A percentile compares a stretch with the other conserved stretches of the same genome.
These are phyloP conservation scores for Forpus xanthops DNA, from an alignment of 2,797 vertebrate genomes.

Conservation along the genomic window DNA sequence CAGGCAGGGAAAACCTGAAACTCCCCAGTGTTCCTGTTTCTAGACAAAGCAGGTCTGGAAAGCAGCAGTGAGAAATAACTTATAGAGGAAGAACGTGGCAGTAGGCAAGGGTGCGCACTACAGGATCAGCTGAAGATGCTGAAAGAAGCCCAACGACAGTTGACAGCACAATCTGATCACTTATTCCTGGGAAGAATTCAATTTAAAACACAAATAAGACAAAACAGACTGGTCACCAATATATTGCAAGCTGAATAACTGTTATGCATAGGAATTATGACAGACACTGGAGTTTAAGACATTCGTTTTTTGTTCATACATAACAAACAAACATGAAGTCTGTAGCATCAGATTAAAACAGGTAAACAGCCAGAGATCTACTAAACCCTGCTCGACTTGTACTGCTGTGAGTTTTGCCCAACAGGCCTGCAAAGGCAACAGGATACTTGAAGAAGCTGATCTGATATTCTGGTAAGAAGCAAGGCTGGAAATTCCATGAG, in stretches of 20 bases:
- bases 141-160: background rate
- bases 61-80: background rate
- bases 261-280: background rate
- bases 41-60: background rate
- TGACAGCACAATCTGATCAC: background rate
- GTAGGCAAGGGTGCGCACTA: background rate
- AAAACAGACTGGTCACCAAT: background rate
- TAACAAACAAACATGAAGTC: background rate
- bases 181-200: background rate
- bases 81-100: background rate
- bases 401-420: background rate
- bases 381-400: background rate
- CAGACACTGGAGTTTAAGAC: background rate
- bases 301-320: background rate
- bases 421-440: background rate
- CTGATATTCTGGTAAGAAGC: background rate
- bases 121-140: background rate
- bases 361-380: background rate
- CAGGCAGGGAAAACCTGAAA: background rate
- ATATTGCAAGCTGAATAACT: background rate
- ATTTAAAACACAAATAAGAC: background rate
- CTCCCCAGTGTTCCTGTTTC: background rate
- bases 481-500: conserved; percentile 4
- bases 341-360: background rate
- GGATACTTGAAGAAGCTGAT: background rate